Percentiles rank a stretch among this genome's conserved stretches.
These are phyloP conservation scores for Catostomus latipinnis DNA, from an alignment of 2,797 vertebrate genomes.

Conservation along the genomic window DNA sequence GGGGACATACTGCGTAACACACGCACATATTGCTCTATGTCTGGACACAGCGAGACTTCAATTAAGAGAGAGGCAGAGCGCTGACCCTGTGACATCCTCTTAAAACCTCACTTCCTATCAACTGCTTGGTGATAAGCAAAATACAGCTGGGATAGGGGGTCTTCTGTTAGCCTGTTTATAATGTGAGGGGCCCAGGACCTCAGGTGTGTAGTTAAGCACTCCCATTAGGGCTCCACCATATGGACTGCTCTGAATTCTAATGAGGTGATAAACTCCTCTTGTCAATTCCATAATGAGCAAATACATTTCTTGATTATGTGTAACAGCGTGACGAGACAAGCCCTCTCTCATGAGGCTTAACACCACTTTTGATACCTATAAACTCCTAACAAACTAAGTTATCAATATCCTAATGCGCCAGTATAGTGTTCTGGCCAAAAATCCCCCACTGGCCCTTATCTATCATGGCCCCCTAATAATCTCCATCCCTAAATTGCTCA, in stretches of 20 bases:
- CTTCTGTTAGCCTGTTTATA: constrained; percentile 29
- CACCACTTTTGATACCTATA: not conserved
- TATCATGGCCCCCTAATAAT: too few relatives aligned
- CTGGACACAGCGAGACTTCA: constrained; percentile 75
- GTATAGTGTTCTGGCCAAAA: too few relatives aligned
- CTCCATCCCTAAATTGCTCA: too few relatives aligned
- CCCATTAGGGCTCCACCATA: constrained; percentile 57
- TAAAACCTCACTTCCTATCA: constrained; percentile 61
- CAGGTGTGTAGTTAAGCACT: constrained; percentile 58
- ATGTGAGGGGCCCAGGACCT: constrained; percentile 41
- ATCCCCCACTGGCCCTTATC: too few relatives aligned
- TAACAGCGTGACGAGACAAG: constrained; percentile 49
- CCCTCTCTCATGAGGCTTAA: constrained; percentile 38
- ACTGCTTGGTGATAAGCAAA: constrained; percentile 75
- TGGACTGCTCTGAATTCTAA: constrained; percentile 59
- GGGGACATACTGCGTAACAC: constrained; percentile 78
- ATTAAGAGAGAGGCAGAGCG: constrained; percentile 73
- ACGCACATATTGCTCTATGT: constrained; percentile 76
- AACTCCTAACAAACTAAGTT: not conserved
- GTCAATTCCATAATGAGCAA: constrained; percentile 61
- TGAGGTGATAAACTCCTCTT: constrained; percentile 61
- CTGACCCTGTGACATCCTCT: constrained; percentile 70
- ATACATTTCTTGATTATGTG: constrained; percentile 60
- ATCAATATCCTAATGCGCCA: too few relatives aligned
- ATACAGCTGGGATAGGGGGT: constrained; percentile 74